Base-by-base conservation (phyloP, 2,888 invertebrate species). In the Mystacides longicornis region DNA sequence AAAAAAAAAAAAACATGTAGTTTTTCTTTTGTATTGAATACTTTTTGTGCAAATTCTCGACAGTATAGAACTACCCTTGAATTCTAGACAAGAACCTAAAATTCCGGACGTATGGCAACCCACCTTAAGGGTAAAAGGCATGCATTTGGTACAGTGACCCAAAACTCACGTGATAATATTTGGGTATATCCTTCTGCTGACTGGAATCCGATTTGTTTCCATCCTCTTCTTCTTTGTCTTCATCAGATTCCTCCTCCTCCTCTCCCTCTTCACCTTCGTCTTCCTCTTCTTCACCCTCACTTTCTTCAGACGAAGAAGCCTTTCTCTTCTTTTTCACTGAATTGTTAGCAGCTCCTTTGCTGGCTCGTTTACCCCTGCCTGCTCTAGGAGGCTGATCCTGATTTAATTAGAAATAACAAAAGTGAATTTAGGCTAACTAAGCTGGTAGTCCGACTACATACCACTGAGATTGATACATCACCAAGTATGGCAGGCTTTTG, bases 131-230 rank as follows among this genome's bases (percentile, higher is more conserved):
- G n/a, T n/a, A n/a, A n/a, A n/a, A n/a, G n/a, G n/a, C n/a, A n/a
- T n/a, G n/a, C n/a, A n/a, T n/a, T n/a, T 7, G 27, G 27, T 27
- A 11, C 27, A 27, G 27, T 27, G 11, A 11, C 27, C n/a, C n/a
- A n/a, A n/a, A 49, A 64, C 74, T 69, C 66, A 77, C 77, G 70
- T 77, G 77, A 68, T 75, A 77, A 69, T 77, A 75, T 69, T 77
- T 77, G 70, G 77, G 77, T 71, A 77, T 69, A 68, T 77, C 77
- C 68, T 77, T 77, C 62, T 77, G 76, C 64, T 77, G 77, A 65
- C 77, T 77, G 61, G 77, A 77, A 63, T 77, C 77, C 54, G 77
- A 77, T 62, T 77, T 77, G 55, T 77, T 77, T 47, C 76, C 77
- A 64, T 77, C 77, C 31, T 77, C 77, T 46, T 75, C 77, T 67